Conservation (phyloP, 1,140 invertebrate species). For the Teleopsis dalmanni region DNA sequence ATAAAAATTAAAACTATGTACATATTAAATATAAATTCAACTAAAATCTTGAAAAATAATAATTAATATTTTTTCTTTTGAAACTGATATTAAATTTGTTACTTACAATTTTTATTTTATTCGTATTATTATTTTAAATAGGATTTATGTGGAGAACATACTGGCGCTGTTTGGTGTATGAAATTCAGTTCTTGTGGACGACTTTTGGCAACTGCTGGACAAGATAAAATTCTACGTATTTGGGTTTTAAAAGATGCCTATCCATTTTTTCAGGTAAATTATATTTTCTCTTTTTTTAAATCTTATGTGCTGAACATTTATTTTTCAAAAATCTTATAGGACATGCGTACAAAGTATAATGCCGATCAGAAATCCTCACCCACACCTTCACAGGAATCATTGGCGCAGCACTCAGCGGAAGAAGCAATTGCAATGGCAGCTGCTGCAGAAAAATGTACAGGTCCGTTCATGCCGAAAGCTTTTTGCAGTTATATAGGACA, state of each 20-base stretch:
- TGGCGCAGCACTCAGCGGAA: slow-evolving; percentile 70
- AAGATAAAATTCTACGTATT: slow-evolving; percentile 85
- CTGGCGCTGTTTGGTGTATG: slow-evolving; percentile 95
- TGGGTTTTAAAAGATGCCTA: slow-evolving; percentile 88
- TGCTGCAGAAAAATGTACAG: slow-evolving; percentile 48
- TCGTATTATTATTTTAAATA: too few species aligned
- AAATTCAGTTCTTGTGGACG: slow-evolving; percentile 94
- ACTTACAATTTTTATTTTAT: too few species aligned
- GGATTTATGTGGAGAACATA: slow-evolving; percentile 77
- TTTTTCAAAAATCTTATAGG: slow-evolving; percentile 50
- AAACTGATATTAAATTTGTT: too few species aligned
- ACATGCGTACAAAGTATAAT: slow-evolving; percentile 90
- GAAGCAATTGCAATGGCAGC: slow-evolving; percentile 52
- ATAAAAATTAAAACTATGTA: too few species aligned
- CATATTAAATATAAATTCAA: too few species aligned
- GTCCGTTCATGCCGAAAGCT: slow-evolving; percentile 85
- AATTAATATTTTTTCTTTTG: too few species aligned
- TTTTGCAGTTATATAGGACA: slow-evolving; percentile 93
- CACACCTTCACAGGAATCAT: slow-evolving; percentile 80
- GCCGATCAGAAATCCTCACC: slow-evolving; percentile 78
- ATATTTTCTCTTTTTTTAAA: neutral
- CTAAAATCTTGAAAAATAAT: too few species aligned
- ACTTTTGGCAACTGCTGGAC: slow-evolving; percentile 89
- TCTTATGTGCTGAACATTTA: slow-evolving; percentile 28
- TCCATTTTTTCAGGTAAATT: slow-evolving; percentile 68